Conservation (phyloP, 1,140 invertebrate genomes). For the Metopolophium dirhodum region DNA sequence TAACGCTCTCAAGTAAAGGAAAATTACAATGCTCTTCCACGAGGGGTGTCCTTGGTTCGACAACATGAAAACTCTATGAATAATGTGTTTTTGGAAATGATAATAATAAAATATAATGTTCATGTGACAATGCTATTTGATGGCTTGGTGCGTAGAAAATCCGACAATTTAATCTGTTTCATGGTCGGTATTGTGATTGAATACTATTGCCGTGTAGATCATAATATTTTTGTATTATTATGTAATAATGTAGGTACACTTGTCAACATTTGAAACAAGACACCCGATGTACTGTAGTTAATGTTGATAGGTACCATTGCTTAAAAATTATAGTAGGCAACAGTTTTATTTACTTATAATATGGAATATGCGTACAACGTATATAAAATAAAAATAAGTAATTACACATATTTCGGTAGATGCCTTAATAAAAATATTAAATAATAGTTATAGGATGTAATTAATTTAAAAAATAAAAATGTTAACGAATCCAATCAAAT, state of each 20-base stretch:
- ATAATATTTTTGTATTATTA: background rate
- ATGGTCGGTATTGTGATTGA: slow-evolving; percentile 15
- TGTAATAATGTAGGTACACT: background rate
- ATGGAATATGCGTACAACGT: no score
- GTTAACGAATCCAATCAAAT: no score
- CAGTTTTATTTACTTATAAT: no score
- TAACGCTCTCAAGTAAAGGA: slow-evolving; percentile 8
- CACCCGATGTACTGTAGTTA: background rate
- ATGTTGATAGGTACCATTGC: background rate
- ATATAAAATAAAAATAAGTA: no score
- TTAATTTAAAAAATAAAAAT: no score
- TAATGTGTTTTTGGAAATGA: background rate
- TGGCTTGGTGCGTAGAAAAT: slow-evolving; percentile 30
- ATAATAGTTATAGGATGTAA: no score
- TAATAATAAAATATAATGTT: slow-evolving; percentile 25
- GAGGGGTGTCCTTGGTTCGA: slow-evolving; percentile 18
- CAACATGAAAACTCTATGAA: slow-evolving; percentile 12
- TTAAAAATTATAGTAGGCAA: no score
- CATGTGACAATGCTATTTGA: slow-evolving; percentile 18
- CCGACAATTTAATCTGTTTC: slow-evolving; percentile 30
- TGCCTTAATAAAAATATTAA: no score
- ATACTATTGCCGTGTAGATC: background rate
- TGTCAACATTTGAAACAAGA: background rate
- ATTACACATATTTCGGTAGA: no score
- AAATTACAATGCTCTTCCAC: slow-evolving; percentile 8